These are phyloP conservation scores for Geotrupes spiniger DNA, from an alignment of 2,888 invertebrate genomes.

Conservation along the genomic window DNA sequence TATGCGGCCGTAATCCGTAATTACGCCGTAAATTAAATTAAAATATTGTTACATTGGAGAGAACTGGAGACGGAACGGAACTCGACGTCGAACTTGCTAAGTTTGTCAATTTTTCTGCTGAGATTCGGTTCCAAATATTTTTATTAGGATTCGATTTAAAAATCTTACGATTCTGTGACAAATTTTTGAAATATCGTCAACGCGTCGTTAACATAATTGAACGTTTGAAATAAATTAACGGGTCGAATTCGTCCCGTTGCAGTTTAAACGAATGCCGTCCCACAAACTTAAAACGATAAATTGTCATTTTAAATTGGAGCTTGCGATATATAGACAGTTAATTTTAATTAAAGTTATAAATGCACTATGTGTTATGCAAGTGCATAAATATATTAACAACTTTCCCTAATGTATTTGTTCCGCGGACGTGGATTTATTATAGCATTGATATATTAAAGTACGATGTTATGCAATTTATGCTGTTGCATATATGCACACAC, in stretches of 20 bases:
- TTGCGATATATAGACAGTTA: slow-evolving; percentile 14
- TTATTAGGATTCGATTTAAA: too few species aligned
- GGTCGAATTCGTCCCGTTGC: too few species aligned
- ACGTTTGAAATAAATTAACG: too few species aligned
- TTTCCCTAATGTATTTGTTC: slow-evolving; percentile 25
- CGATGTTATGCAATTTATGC: background rate
- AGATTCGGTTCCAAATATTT: too few species aligned
- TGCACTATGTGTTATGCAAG: slow-evolving; percentile 22
- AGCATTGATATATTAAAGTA: slow-evolving; percentile 23
- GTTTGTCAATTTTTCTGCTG: too few species aligned
- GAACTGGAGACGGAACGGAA: too few species aligned
- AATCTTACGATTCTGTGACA: too few species aligned
- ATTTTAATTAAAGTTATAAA: slow-evolving; percentile 23
- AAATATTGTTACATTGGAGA: background rate
- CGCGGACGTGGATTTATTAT: slow-evolving; percentile 26
- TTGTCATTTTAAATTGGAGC: slow-evolving; percentile 16
- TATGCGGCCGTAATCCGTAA: slow-evolving; percentile 1
- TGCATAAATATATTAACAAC: slow-evolving; percentile 25
- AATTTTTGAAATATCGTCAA: too few species aligned
- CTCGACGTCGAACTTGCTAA: too few species aligned
- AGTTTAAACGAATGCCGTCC: slow-evolving; percentile 8
- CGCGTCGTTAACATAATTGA: too few species aligned
- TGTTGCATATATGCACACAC: slow-evolving; percentile 8
- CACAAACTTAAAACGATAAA: slow-evolving; percentile 5
- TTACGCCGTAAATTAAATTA: slow-evolving; percentile 3